Evolutionary conservation across 2,888 invertebrate genomes (phyloP).

Genomic region (Spialia ferax): DNA sequence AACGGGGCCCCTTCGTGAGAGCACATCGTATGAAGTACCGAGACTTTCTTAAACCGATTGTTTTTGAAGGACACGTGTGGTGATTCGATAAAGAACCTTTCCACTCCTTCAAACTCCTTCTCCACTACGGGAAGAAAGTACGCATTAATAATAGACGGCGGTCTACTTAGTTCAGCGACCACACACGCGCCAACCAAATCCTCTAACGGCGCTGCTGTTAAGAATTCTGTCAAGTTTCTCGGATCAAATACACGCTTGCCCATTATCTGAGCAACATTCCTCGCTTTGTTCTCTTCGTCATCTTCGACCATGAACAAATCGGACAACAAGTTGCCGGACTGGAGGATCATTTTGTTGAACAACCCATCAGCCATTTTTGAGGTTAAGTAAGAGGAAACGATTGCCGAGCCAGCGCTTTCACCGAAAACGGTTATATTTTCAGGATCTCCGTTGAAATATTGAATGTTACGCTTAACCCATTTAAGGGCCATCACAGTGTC

Average conservation of each 20-base stretch:
- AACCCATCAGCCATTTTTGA: constrained; percentile 66
- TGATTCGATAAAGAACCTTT: constrained; percentile 62
- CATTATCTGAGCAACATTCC: constrained; percentile 56
- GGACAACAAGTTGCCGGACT: constrained; percentile 65
- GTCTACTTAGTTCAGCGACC: constrained; percentile 58
- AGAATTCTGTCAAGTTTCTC: constrained; percentile 58
- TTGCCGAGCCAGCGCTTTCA: constrained; percentile 72
- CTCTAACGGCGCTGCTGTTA: constrained; percentile 57
- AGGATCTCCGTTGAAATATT: constrained; percentile 66
- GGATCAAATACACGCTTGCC: constrained; percentile 57
- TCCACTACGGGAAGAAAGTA: constrained; percentile 70
- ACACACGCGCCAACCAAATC: constrained; percentile 64
- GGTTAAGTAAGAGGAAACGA: constrained; percentile 60
- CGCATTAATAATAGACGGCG: constrained; percentile 55
- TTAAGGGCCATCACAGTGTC: constrained; percentile 69
- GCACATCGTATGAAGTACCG: constrained; percentile 58
- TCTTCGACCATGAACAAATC: constrained; percentile 66
- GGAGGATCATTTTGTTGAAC: constrained; percentile 65
- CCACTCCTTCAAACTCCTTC: constrained; percentile 61
- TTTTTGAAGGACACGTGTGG: constrained; percentile 57
- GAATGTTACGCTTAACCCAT: constrained; percentile 74
- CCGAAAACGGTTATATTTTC: constrained; percentile 69
- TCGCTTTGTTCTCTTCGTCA: constrained; percentile 65
- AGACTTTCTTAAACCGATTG: constrained; percentile 62
- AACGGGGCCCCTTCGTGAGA: constrained; percentile 71